Percentiles rank a stretch among this genome's conserved stretches.
These are phyloP conservation scores for Protonibea diacanthus DNA, from an alignment of 2,797 vertebrate species.

Conservation along the genomic window DNA sequence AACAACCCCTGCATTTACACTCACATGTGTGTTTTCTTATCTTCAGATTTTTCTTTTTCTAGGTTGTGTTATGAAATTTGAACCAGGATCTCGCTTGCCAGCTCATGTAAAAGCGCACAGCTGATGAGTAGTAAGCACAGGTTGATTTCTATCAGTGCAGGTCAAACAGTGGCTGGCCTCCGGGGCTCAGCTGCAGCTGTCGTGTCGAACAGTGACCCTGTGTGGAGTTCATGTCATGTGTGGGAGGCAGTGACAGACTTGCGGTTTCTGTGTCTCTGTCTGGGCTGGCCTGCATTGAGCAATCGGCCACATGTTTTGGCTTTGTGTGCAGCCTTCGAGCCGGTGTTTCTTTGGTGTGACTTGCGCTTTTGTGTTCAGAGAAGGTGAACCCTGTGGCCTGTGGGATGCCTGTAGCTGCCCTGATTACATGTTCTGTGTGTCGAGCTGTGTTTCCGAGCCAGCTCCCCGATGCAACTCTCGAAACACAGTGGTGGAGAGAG, in stretches of 20 bases:
- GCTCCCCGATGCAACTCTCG: constrained; percentile 26
- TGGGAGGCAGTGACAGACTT: constrained; percentile 77
- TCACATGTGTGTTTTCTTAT: not conserved
- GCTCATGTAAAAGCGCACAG: constrained; percentile 24
- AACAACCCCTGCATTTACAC: not conserved
- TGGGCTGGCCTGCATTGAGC: constrained; percentile 72
- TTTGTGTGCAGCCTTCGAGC: constrained; percentile 70
- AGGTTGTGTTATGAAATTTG: not conserved
- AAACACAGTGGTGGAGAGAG: constrained; percentile 31
- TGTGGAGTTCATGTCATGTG: constrained; percentile 76
- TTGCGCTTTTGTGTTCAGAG: constrained; percentile 68
- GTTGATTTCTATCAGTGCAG: constrained; percentile 51
- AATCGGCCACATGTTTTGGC: constrained; percentile 78
- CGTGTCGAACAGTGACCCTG: constrained; percentile 74
- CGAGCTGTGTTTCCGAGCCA: constrained; percentile 61
- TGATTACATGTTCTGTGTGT: constrained; percentile 76
- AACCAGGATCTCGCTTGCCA: not conserved
- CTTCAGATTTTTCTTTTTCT: not conserved
- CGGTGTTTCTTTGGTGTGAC: constrained; percentile 73
- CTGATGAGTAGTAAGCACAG: constrained; percentile 45
- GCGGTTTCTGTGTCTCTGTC: constrained; percentile 79
- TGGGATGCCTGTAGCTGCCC: constrained; percentile 59
- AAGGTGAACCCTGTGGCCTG: constrained; percentile 66
- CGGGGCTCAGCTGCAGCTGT: constrained; percentile 71
- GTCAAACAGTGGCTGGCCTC: constrained; percentile 54